Base-by-base conservation (phyloP, 2,888 invertebrate genomes). In the Heteropelma amictum region DNA sequence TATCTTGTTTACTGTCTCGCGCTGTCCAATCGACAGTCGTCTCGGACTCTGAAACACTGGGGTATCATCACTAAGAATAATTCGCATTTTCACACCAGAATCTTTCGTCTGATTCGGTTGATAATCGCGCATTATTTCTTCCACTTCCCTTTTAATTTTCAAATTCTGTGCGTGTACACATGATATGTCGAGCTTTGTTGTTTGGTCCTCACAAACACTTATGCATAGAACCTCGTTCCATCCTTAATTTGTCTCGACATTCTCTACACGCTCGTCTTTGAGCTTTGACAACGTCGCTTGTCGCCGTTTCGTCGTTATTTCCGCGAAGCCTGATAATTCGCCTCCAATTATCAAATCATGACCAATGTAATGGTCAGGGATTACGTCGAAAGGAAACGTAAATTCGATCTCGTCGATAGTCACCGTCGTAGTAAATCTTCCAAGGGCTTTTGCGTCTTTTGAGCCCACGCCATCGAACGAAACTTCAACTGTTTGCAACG, bases 321-420 rank as follows among this genome's bases (percentile, higher is more conserved):
- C 56, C 5, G 71, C 71, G 10, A 42, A 42, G 12, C 64, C 64
- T 7, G 71, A 71, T 21, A 71, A 64, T 54, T 56, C 64, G 26
- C 45, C 63, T 8, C 64, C 54, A 4, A 61, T 28, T 23, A 63
- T 35, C 3, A 70, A 28, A 33, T 70, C 70, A 30, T 63, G 63
- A 21, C 53, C 53, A n/a, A 63, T 12, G 17, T 23, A 70, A 8
- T 63, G 10, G 14, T 70, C 61, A 3, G 70, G 70, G 17, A 70
- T 30, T 19, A 61, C 51, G 40, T 70, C 70, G 40, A 70, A 63
- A 2, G 33, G 10, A 23, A 70, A 70, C 12, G 14, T n/a, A 35
- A 70, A 70, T 23, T 12, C 19, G 10, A 70, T 30, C 10, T 30
- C 21, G 26, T 58, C 72, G 8, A 58, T 42, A 12, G 21, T 56